Evolutionary conservation across 2,797 vertebrate genomes (phyloP).

Genomic region (Sylvilagus floridanus): DNA sequence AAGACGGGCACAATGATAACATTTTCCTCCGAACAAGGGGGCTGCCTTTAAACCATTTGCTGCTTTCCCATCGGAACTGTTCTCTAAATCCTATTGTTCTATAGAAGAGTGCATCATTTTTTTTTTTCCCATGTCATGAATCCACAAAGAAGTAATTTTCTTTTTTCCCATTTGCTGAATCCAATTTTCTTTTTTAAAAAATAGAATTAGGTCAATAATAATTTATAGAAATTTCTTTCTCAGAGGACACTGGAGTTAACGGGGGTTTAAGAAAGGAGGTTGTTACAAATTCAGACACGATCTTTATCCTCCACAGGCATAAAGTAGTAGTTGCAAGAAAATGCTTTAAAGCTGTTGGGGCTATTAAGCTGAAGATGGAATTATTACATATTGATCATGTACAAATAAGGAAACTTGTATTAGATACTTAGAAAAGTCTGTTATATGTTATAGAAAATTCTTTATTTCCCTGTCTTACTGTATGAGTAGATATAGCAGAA

Average conservation of each 20-base stretch:
- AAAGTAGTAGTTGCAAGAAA: conserved; percentile 40
- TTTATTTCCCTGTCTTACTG: not conserved
- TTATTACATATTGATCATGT: not conserved
- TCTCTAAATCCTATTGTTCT: conserved; percentile 11
- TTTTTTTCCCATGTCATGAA: not conserved
- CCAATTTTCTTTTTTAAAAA: not conserved
- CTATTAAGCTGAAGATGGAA: conserved; percentile 11
- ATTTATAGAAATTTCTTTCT: conserved; percentile 39
- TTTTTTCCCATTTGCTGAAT: conserved; percentile 38
- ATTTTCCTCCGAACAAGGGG: rapidly evolving
- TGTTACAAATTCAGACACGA: not conserved
- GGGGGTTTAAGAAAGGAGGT: not conserved
- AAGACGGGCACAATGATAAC: not conserved
- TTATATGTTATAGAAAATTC: not conserved
- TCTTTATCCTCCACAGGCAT: not conserved
- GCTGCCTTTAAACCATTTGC: not conserved
- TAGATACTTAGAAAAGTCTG: not conserved
- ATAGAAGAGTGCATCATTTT: not conserved
- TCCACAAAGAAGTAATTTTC: conserved; percentile 53
- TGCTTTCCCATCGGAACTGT: conserved; percentile 27
- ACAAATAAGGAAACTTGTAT: not conserved
- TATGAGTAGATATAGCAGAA: conserved; percentile 14
- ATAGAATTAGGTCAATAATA: conserved; percentile 26
- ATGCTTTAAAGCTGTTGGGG: not conserved
- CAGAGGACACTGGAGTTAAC: not conserved